Conservation (phyloP, 1,140 invertebrate species). For the Ooceraea biroi region DNA sequence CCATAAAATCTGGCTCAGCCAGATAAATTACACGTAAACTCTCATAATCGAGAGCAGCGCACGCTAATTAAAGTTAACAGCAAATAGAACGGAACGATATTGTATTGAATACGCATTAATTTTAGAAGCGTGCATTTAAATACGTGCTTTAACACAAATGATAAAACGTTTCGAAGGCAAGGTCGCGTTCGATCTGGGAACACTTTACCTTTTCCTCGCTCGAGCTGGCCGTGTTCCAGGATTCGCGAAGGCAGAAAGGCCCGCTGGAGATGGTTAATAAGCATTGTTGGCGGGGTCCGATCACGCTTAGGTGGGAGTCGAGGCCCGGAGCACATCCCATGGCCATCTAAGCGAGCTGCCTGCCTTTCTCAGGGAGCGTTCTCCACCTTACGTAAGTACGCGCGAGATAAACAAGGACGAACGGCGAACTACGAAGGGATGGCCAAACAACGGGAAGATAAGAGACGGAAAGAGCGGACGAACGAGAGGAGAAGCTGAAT, state of each 20-base stretch:
- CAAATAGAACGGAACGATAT: constrained; percentile 3
- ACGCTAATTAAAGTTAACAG: background rate
- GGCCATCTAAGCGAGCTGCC: constrained; percentile 81
- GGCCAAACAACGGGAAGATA: constrained; percentile 42
- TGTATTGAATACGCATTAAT: background rate
- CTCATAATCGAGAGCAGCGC: background rate
- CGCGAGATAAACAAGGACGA: constrained; percentile 47
- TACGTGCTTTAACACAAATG: background rate
- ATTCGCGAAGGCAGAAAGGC: constrained; percentile 33
- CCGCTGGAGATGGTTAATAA: constrained; percentile 78
- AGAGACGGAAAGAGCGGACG: constrained; percentile 43
- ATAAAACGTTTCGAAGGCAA: constrained; percentile 10
- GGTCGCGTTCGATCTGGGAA: constrained; percentile 21
- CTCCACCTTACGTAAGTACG: constrained; percentile 67
- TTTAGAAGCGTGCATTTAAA: background rate
- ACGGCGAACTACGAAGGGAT: constrained; percentile 2
- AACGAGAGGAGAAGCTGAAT: constrained; percentile 53
- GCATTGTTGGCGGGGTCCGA: constrained; percentile 77
- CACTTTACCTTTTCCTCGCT: constrained; percentile 20
- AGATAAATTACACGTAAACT: constrained; percentile 19
- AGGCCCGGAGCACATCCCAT: constrained; percentile 83
- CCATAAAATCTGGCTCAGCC: background rate
- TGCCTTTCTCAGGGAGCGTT: constrained; percentile 81
- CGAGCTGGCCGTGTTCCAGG: constrained; percentile 23
- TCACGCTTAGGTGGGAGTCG: constrained; percentile 80